These are phyloP conservation scores for Lamellibrachia satsuma DNA, from an alignment of 2,888 invertebrate genomes.

Conservation along the genomic window DNA sequence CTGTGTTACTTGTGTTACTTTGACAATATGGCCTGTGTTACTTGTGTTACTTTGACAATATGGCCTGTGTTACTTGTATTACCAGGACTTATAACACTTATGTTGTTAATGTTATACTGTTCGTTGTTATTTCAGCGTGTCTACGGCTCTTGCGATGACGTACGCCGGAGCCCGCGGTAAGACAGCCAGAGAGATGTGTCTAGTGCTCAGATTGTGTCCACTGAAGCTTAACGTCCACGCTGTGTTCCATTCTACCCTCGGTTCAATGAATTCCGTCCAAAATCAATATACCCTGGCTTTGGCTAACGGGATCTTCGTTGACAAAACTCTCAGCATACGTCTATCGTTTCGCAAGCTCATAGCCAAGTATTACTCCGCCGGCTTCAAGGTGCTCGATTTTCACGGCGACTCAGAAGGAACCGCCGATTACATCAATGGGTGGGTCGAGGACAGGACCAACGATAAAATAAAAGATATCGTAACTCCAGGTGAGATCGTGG, in stretches of 20 bases:
- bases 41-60: too few species aligned
- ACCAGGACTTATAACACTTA: too few species aligned
- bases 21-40: too few species aligned
- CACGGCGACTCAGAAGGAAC: not conserved
- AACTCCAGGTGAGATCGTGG: not conserved
- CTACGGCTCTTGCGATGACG: not conserved
- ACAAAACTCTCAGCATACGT: not conserved
- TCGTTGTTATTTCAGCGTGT: not conserved
- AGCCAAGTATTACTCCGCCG: not conserved
- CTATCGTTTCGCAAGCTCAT: not conserved
- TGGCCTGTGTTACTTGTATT: too few species aligned
- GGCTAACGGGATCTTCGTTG: not conserved
- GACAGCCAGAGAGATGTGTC: not conserved
- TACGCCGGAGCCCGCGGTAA: not conserved
- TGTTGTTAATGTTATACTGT: too few species aligned
- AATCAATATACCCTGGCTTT: not conserved
- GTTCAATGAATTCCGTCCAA: not conserved
- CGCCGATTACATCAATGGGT: slow-evolving; percentile 44
- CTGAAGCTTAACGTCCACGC: not conserved
- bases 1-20: too few species aligned
- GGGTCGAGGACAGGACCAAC: not conserved
- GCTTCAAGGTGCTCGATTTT: not conserved
- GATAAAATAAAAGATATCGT: not conserved
- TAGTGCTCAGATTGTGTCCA: not conserved
- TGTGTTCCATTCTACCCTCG: not conserved